phyloP scores from a whole-genome alignment of 2,113 vertebrate genomes.

The Actinemys pallida region DNA sequence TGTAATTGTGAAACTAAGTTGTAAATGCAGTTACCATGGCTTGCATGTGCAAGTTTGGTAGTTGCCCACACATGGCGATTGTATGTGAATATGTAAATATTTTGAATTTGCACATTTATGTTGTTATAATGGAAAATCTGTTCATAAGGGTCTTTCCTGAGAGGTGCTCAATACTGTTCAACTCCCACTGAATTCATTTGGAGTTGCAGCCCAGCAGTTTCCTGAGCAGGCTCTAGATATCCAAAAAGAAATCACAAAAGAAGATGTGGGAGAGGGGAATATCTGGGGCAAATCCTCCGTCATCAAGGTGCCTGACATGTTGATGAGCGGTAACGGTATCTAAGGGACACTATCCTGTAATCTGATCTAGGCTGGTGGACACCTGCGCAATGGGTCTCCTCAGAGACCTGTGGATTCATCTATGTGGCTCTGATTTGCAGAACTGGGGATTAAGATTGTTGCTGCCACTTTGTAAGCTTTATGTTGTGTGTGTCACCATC shows the following conservation, averaged over 20 bases:
- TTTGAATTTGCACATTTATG: not conserved
- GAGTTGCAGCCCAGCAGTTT: not conserved
- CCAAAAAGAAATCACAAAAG: not conserved
- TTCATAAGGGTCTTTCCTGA: not conserved
- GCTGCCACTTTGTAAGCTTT: not conserved
- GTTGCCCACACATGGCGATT: not conserved
- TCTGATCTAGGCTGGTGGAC: not conserved
- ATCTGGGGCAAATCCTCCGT: not conserved
- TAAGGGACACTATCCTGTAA: not conserved
- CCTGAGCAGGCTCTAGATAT: not conserved
- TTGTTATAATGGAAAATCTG: not conserved
- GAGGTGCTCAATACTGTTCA: accelerated
- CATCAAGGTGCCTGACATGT: not conserved
- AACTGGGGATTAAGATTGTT: not conserved
- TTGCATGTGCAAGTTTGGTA: not conserved
- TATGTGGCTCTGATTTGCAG: not conserved
- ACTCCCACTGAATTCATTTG: not conserved
- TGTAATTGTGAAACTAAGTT: not conserved
- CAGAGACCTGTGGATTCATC: not conserved
- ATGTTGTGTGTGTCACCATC: not conserved
- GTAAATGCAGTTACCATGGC: not conserved
- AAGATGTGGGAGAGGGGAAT: not conserved
- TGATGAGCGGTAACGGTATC: not conserved
- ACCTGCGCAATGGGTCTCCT: not conserved
- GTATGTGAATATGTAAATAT: not conserved